Percentiles rank a stretch among this genome's conserved stretches.
Evolutionary conservation across 2,888 invertebrate species (phyloP).

Genomic region (Drosophila emarginata): DNA sequence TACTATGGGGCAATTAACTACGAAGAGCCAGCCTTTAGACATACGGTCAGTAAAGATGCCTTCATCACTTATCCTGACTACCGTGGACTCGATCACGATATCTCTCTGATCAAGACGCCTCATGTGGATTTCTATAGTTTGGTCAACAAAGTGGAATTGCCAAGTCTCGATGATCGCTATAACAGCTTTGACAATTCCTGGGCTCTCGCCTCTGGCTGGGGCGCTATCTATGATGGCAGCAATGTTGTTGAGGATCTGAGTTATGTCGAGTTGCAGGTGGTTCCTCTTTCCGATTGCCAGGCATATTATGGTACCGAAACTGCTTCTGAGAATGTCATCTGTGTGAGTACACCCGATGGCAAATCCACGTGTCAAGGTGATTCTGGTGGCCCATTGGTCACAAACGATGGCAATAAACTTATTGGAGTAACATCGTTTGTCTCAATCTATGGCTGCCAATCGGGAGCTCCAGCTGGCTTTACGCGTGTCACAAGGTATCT

Average conservation of each 20-base stretch:
- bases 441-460: conserved; percentile 28
- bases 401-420: conserved; percentile 39
- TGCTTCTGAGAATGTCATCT: conserved; percentile 60
- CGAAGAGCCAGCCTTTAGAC: conserved; percentile 31
- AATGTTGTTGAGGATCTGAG: conserved; percentile 74
- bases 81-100: conserved; percentile 41
- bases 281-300: conserved; percentile 43
- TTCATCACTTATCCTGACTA: conserved; percentile 31
- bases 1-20: conserved; percentile 43
- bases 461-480: conserved; percentile 34
- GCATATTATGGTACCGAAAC: conserved; percentile 34
- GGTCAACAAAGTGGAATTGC: conserved; percentile 25
- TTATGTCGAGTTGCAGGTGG: conserved; percentile 50
- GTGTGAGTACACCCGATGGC: conserved; percentile 47
- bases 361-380: conserved; percentile 61
- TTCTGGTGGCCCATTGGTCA: conserved; percentile 67
- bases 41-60: conserved; percentile 25
- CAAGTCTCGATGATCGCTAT: conserved; percentile 25
- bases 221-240: conserved; percentile 49
- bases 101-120: conserved; percentile 41
- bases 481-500: conserved; percentile 34
- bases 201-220: conserved; percentile 57
- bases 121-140: conserved; percentile 29
- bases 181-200: conserved; percentile 26
- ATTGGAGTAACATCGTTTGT: conserved; percentile 62